Conservation (phyloP, 1,140 invertebrate species). For the Hyphantria cunea region DNA sequence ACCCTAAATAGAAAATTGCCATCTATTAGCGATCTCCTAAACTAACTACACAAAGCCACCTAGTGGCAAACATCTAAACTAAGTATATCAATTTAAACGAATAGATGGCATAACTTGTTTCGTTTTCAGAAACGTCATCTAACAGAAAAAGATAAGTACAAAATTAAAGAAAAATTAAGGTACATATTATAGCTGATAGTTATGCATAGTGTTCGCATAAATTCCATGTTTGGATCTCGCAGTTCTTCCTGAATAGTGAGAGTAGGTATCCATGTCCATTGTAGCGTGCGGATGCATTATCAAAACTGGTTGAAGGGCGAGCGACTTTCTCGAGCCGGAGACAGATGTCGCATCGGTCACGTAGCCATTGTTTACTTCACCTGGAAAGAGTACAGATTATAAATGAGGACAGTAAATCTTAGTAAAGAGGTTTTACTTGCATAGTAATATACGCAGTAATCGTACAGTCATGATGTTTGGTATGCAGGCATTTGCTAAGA, state of each 20-base stretch:
- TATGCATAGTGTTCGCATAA: constrained; percentile 84
- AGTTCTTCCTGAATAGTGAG: constrained; percentile 88
- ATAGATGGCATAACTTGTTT: too few species aligned
- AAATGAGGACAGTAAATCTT: constrained; percentile 5
- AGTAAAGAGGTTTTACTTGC: not conserved
- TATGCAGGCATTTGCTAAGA: too few species aligned
- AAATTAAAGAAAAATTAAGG: constrained; percentile 11
- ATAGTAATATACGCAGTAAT: not conserved
- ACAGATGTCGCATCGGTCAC: constrained; percentile 91
- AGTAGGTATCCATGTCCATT: constrained; percentile 85
- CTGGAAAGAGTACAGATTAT: constrained; percentile 77
- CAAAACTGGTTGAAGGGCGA: constrained; percentile 93
- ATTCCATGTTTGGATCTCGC: constrained; percentile 70
- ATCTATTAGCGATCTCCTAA: constrained; percentile 36
- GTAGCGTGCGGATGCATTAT: constrained; percentile 86
- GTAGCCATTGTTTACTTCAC: constrained; percentile 93
- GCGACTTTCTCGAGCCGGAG: constrained; percentile 91
- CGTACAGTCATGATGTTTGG: too few species aligned
- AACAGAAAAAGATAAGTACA: not conserved
- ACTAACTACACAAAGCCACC: constrained; percentile 40
- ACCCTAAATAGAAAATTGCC: constrained; percentile 37
- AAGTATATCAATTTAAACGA: not conserved
- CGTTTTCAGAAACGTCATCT: too few species aligned
- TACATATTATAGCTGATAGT: constrained; percentile 82
- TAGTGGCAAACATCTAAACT: constrained; percentile 20